Evolutionary conservation across 2,113 vertebrate species (phyloP), one percentile per base, ranked within the genome.

Genomic region (Cheirogaleus medius): DNA sequence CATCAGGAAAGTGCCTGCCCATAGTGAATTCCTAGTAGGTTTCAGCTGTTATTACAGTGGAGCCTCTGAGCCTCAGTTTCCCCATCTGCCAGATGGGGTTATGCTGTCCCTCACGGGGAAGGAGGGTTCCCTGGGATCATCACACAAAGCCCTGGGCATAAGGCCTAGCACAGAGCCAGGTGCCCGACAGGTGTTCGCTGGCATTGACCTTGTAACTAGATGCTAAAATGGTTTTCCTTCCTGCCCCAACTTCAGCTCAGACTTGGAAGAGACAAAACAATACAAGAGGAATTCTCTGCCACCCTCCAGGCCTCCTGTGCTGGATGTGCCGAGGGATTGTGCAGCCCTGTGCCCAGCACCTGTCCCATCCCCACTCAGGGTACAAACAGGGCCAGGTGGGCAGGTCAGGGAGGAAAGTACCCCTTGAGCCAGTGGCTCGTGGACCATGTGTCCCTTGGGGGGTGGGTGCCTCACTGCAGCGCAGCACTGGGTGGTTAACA

Each of bases 71-170:
- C 29, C 66, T 83, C 87, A 18, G 58, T 66, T 27, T 86, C 21
- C 82, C 66, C 47, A 44, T 9, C 20, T 25, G n/a, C n/a, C 18
- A 54, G 81, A 42, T 5, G 21, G 69, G 18, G 27, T 47, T 20
- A 12, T 1, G 6, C 12, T n/a, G 3, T 54, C 13, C 8, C 6
- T 42, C 6, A 0, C 7, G 9, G 81, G 49, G 11, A 17, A 29
- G 80, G 54, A 12, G 73, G 13, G 27, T 4, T 81, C n/a, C 0
- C 8, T 12, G 52, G 15, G 44, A 32, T 27, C 15, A 34, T 58
- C n/a, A 44, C 18, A 34, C 29, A 9, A 1, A 12, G 58, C 13
- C 47, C 44, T 64, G 2, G 10, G 52, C 54, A 25, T 56, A 47
- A 8, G 60, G 39, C 29, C 66, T n/a, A 12, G 44, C 27, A 8